Evolutionary conservation across 2,888 invertebrate genomes (phyloP), one percentile per base, ranked within the genome.

Genomic region (Phengaris alcon): DNA sequence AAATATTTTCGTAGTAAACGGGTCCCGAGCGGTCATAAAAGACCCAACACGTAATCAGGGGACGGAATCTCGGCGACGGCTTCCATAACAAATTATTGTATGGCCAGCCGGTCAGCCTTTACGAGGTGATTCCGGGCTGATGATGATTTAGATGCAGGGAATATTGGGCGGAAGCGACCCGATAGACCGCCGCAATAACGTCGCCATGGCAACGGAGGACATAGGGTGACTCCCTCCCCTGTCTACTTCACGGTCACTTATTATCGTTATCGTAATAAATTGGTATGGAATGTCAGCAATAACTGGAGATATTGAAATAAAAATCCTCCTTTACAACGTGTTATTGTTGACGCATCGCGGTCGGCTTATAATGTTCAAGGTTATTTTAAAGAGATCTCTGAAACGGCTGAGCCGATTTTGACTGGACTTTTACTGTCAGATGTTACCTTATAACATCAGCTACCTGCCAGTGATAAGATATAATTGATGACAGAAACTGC

Each of bases 121-220:
- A 91, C 88, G 90, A 90, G 85, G 83, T 85, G 85, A 84, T 88
- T 89, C 88, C 89, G 89, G 87, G 81, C 85, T 91, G 91, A 93
- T 91, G 90, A 91, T 93, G 93, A 93, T 93, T 91, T 92, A 92
- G 90, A 90, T 90, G 91, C 90, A 89, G 86, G 88, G 86, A 88
- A 87, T 86, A 88, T 88, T 85, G 86, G 86, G 82, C 89, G 90
- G 89, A 90, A 89, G 86, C 84, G 83, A 81, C 81, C 82, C 86
- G 85, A 87, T 88, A 86, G 86, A 86, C 84, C 85, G 86, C 86
- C 86, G 86, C 83, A 84, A 82, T 80, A 79, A 79, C 82, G 91
- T 92, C 82, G 84, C 84, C 86, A 88, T 90, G 85, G 85, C 84
- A 84, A 93, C 89, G 79, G 76, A 75, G 70, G 77, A 77, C 78